A percentile compares a stretch with the other conserved stretches of the same genome.
These are phyloP conservation scores for Tauraco hartlaubi DNA, from an alignment of 2,797 vertebrate species.

Conservation along the genomic window DNA sequence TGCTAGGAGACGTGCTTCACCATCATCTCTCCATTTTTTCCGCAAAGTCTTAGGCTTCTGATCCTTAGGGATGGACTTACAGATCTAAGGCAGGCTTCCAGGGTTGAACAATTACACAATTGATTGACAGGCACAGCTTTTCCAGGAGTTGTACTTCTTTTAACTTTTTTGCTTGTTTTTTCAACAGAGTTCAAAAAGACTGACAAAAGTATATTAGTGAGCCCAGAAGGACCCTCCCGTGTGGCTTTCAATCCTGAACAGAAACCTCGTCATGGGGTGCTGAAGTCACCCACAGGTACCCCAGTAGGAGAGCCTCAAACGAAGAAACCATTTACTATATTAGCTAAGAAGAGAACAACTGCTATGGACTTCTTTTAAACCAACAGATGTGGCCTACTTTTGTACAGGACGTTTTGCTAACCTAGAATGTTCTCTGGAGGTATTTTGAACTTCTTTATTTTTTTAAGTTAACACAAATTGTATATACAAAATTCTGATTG, in stretches of 20 bases:
- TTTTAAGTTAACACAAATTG: slow-evolving; percentile 52
- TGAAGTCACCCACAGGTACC: slow-evolving; percentile 83
- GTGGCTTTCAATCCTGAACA: slow-evolving; percentile 94
- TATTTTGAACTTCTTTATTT: slow-evolving; percentile 66
- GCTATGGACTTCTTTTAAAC: slow-evolving; percentile 88
- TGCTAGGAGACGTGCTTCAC: neutral
- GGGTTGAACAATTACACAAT: neutral
- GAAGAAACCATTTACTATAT: slow-evolving; percentile 33
- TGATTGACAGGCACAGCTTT: neutral
- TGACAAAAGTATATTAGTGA: slow-evolving; percentile 91
- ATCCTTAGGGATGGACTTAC: neutral
- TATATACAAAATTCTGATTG: slow-evolving; percentile 5
- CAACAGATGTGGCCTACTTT: slow-evolving; percentile 65
- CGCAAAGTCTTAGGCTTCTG: neutral
- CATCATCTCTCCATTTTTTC: neutral
- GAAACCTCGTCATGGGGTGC: slow-evolving; percentile 88
- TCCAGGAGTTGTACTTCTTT: neutral
- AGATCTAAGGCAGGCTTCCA: neutral
- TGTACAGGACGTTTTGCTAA: slow-evolving; percentile 74
- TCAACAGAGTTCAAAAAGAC: slow-evolving; percentile 91
- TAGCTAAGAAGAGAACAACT: slow-evolving; percentile 69
- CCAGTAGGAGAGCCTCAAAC: neutral
- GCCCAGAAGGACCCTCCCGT: slow-evolving; percentile 87
- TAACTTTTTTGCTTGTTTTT: neutral
- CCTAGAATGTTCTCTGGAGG: slow-evolving; percentile 60